Percentiles rank a stretch among this genome's conserved stretches.
phyloP scores from a whole-genome alignment of 2,113 vertebrate species.

The Scopus umbretta region DNA sequence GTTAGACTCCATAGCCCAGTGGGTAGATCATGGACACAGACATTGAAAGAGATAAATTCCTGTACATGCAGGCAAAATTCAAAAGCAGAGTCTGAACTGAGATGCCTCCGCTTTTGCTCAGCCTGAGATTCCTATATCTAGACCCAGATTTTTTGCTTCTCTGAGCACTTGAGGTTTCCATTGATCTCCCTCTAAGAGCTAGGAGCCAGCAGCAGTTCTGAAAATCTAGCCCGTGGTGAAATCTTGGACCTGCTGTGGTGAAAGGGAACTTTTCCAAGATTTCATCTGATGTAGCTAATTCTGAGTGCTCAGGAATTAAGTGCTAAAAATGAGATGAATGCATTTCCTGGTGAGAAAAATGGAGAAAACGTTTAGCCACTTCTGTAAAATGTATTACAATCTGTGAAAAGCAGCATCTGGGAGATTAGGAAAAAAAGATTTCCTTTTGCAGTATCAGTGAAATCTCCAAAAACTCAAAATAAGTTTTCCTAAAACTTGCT shows the following conservation, averaged over 20 bases:
- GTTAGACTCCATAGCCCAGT: background rate
- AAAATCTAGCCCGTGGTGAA: background rate
- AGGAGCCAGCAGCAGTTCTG: background rate
- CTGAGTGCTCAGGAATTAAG: background rate
- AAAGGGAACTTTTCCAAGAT: background rate
- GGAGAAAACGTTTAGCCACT: background rate
- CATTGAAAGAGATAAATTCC: background rate
- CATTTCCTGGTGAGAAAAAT: background rate
- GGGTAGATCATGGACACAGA: background rate
- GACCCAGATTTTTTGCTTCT: background rate
- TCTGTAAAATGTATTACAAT: background rate
- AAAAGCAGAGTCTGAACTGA: background rate
- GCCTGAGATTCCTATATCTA: background rate
- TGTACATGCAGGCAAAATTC: background rate
- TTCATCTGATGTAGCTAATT: background rate
- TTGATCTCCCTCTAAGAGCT: background rate
- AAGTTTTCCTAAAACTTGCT: background rate
- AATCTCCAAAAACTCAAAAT: background rate
- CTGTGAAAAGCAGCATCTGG: background rate
- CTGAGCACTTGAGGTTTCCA: background rate
- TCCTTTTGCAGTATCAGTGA: background rate
- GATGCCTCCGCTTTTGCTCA: background rate
- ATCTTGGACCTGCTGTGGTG: background rate
- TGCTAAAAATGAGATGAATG: background rate
- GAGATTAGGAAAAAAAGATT: background rate